Conservation (phyloP, 2,888 invertebrate genomes). For the Agriopis marginaria region DNA sequence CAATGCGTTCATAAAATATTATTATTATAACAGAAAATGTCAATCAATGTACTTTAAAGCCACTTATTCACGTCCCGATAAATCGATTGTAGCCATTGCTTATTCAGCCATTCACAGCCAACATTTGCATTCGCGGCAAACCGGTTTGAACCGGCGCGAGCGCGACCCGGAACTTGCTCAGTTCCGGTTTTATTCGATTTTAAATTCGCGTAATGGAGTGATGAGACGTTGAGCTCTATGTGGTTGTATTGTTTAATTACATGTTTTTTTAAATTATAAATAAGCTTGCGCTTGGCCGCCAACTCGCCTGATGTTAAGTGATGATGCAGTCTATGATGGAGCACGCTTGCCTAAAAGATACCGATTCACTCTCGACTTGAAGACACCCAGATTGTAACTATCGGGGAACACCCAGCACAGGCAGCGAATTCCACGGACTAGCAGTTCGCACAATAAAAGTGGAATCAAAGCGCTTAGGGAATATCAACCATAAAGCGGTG, state of each 20-base stretch:
- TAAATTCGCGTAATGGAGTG: constrained; percentile 10
- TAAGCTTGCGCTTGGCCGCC: too few species aligned
- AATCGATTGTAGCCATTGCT: constrained; percentile 39
- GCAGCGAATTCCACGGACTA: too few species aligned
- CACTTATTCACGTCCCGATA: constrained; percentile 30
- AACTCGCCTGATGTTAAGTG: too few species aligned
- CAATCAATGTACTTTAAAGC: constrained; percentile 36
- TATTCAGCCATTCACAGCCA: constrained; percentile 37
- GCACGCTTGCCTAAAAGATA: too few species aligned
- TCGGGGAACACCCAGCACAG: too few species aligned
- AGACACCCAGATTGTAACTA: too few species aligned
- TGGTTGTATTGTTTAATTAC: constrained; percentile 1
- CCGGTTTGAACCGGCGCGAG: constrained; percentile 16
- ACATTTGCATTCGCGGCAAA: constrained; percentile 36
- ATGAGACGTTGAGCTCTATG: not conserved
- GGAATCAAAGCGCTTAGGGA: too few species aligned
- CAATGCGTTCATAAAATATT: constrained; percentile 12
- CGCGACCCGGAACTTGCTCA: constrained; percentile 5
- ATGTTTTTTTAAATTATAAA: not conserved
- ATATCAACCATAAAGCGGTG: too few species aligned
- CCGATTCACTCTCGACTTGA: too few species aligned
- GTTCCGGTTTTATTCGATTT: constrained; percentile 18
- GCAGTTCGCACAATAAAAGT: too few species aligned
- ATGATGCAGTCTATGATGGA: too few species aligned
- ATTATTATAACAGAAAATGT: constrained; percentile 30